Conservation (phyloP, 2,113 vertebrate genomes). For the Camelus bactrianus region DNA sequence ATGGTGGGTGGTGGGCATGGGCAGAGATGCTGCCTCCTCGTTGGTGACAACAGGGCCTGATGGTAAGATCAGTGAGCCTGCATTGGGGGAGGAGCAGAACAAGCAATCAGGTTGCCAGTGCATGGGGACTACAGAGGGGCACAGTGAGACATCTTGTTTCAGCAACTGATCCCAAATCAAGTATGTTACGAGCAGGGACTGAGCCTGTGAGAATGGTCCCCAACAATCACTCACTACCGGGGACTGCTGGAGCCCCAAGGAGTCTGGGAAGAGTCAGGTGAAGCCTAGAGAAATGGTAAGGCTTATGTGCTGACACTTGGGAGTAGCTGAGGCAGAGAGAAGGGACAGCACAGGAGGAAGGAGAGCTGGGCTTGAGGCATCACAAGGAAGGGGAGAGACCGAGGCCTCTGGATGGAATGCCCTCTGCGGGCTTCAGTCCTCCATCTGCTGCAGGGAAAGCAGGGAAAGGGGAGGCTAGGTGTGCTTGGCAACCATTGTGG, state of each 20-base stretch:
- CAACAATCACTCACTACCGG: neutral
- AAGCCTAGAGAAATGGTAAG: neutral
- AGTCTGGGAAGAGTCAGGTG: neutral
- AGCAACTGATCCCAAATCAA: neutral
- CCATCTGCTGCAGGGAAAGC: neutral
- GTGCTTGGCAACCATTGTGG: neutral
- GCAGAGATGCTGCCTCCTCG: neutral
- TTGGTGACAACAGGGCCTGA: neutral
- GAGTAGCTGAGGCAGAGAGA: neutral
- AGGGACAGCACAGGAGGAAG: neutral
- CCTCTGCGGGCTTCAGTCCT: neutral
- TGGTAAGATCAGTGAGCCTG: neutral
- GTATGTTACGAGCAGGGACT: neutral
- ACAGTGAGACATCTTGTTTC: neutral
- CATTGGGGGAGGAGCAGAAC: neutral
- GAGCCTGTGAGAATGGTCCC: neutral
- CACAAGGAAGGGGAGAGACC: neutral
- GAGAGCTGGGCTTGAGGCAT: neutral
- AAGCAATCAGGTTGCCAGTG: neutral
- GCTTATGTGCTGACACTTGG: neutral
- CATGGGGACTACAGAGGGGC: neutral
- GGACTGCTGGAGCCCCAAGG: neutral
- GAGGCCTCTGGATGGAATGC: neutral
- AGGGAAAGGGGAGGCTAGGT: neutral
- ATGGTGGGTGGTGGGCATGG: accelerated